Conservation (phyloP, 2,113 vertebrate species). For the Leuciscus idus region DNA sequence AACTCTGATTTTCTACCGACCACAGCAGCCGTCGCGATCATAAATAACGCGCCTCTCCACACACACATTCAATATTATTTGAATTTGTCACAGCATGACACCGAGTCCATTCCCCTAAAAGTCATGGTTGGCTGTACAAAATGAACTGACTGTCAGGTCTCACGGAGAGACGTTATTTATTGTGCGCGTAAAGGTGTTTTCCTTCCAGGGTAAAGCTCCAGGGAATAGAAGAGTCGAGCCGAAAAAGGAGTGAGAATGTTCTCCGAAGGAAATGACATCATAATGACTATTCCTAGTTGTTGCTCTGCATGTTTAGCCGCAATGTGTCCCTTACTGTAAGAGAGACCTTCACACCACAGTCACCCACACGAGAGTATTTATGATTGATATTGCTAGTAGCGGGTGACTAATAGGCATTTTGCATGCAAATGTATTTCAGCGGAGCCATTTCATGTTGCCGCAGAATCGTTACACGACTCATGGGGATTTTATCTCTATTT, state of each 20-base stretch:
- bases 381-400: slow-evolving; percentile 50
- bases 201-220: slow-evolving; percentile 1
- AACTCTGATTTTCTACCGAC: slow-evolving; percentile 17
- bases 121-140: slow-evolving; percentile 28
- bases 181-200: neutral
- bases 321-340: neutral
- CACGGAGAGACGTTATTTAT: slow-evolving; percentile 16
- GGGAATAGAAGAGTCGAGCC: neutral
- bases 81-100: slow-evolving; percentile 32
- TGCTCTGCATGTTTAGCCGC: slow-evolving; percentile 13
- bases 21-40: slow-evolving; percentile 16
- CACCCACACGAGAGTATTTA: slow-evolving; percentile 33
- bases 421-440: slow-evolving; percentile 58
- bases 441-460: slow-evolving; percentile 45
- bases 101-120: slow-evolving; percentile 25
- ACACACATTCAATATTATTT: slow-evolving; percentile 28
- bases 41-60: slow-evolving; percentile 23
- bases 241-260: slow-evolving; percentile 16
- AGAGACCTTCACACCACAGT: slow-evolving; percentile 3
- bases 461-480: slow-evolving; percentile 24
- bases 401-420: slow-evolving; percentile 50
- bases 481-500: neutral
- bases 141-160: slow-evolving; percentile 40
- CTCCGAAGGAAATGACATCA: neutral
- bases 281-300: neutral